Conservation (phyloP, 2,797 vertebrate species). For the Microtus obscurus region DNA sequence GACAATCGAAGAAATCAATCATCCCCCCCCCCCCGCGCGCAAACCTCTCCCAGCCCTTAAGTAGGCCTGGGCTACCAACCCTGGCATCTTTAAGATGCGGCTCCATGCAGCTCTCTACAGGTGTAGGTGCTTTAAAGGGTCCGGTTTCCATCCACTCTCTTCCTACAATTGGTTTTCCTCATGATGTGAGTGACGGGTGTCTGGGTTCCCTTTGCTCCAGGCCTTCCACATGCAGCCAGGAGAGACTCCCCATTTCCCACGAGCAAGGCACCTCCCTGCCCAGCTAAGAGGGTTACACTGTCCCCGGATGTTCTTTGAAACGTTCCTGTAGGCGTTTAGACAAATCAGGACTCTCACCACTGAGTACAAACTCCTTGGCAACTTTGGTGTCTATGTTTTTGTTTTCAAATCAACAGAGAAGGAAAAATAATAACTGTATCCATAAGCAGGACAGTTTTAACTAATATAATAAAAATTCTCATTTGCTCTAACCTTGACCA, state of each 20-base stretch:
- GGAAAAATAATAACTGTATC: not conserved
- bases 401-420: not conserved
- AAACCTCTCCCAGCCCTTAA: too few species aligned
- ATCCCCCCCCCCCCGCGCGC: too few species aligned
- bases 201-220: not conserved
- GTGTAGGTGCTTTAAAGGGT: not conserved
- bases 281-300: not conserved
- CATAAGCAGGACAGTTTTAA: not conserved
- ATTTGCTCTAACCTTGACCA: not conserved
- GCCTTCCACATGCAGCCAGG: not conserved
- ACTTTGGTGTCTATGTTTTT: slow-evolving; percentile 19
- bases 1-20: too few species aligned
- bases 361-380: not conserved
- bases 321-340: not conserved
- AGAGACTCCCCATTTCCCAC: not conserved
- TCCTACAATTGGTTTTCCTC: not conserved
- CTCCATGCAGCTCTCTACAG: too few species aligned
- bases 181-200: not conserved
- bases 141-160: not conserved
- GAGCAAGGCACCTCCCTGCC: not conserved
- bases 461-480: not conserved
- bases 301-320: not conserved
- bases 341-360: not conserved
- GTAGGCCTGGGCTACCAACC: too few species aligned
- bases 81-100: too few species aligned